Evolutionary conservation across 2,113 vertebrate species (phyloP), one percentile per base, ranked within the genome.

Genomic region (Nothoprocta perdicaria): DNA sequence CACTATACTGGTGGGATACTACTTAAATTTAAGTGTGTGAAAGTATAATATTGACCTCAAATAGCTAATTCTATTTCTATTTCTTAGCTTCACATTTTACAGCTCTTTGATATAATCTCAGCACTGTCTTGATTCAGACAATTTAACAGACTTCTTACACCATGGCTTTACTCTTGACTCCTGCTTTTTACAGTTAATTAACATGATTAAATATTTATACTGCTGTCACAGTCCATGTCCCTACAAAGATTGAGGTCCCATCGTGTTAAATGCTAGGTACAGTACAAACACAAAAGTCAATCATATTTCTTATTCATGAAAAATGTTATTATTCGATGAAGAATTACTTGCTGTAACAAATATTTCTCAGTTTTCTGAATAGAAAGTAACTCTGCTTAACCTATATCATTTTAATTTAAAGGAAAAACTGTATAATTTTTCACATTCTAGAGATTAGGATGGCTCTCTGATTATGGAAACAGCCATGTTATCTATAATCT

Each of bases 131-230:
- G 11, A 58, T 93, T 82, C 63, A 85, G 33, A 18, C 45, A 87
- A n/a, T 35, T 35, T 69, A 81, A 79, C 35, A 67, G 61, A 19
- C 57, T 80, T 58, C 24, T 87, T 85, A 66, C 2, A 45, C 31
- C 52, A 8, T 14, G 16, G 41, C 19, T 87, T 93, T 93, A 67
- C 68, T 69, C 53, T 62, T 4, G 2, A 60, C 55, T 74, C 45
- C 41, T 24, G 82, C 65, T 33, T 95, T 93, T 91, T 78, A 65
- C 29, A 80, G n/a, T 77, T 86, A 72, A 95, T 94, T 85, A 92
- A 84, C 40, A n/a, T 71, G 50, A 69, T 87, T 82, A 94, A 95
- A 90, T 94, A 95, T 95, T 96, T 93, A 93, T 79, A 69, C 29
- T 93, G 60, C 26, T 93, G 38, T 91, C 38, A 71, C 21, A 85